Percentiles rank a stretch among this genome's conserved stretches.
Evolutionary conservation across 2,113 vertebrate species (phyloP).

Genomic region (Cryptomyrus ogoouensis): DNA sequence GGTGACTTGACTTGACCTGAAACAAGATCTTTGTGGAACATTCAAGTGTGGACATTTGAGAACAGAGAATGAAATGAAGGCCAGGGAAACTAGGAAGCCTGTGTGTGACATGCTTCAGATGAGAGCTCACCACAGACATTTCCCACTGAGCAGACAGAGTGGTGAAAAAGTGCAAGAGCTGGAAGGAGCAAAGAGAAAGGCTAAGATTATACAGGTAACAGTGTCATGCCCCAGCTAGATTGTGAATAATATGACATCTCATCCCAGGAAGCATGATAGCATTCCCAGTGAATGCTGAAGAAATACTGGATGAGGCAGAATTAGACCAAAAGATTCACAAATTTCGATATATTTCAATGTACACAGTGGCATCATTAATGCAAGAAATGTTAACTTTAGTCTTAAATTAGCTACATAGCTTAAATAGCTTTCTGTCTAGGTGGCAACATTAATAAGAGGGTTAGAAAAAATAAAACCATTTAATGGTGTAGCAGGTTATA

Average conservation of each 20-base stretch:
- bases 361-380: neutral
- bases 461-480: too few relatives aligned
- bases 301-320: neutral
- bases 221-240: neutral
- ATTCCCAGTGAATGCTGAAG: neutral
- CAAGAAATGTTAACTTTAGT: neutral
- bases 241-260: neutral
- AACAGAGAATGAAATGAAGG: neutral
- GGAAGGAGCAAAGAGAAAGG: neutral
- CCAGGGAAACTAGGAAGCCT: neutral
- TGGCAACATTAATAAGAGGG: too few relatives aligned
- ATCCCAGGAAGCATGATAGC: neutral
- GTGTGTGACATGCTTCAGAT: neutral
- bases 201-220: neutral
- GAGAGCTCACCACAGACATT: neutral
- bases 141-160: neutral
- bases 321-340: too few relatives aligned
- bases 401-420: too few relatives aligned
- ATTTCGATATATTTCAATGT: neutral
- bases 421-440: too few relatives aligned
- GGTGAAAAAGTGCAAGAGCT: neutral
- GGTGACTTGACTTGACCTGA: neutral
- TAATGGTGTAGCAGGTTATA: neutral
- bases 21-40: neutral
- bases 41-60: neutral